phyloP scores from a whole-genome alignment of 1,140 invertebrate species.

The Notospermus geniculatus region DNA sequence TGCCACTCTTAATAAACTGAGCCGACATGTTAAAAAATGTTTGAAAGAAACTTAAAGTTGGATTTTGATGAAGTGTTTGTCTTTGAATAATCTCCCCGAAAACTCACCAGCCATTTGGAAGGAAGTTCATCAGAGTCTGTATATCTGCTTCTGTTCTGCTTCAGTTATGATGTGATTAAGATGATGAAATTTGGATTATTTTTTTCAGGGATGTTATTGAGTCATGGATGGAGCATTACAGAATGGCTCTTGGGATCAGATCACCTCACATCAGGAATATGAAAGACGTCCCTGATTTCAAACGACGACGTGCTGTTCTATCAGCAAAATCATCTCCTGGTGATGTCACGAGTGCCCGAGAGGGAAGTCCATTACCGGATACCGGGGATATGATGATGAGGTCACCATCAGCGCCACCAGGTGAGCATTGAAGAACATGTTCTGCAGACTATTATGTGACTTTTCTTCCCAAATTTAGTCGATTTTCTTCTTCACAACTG shows the following conservation, averaged over 20 bases:
- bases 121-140: neutral
- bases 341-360: too few species aligned
- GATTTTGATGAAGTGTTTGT: too few species aligned
- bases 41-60: too few species aligned
- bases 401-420: too few species aligned
- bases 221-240: constrained; percentile 51
- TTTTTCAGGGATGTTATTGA: constrained; percentile 42
- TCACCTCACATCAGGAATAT: constrained; percentile 34
- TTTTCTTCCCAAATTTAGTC: too few species aligned
- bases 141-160: neutral
- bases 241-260: constrained; percentile 39
- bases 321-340: constrained; percentile 32
- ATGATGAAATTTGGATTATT: neutral
- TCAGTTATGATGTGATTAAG: neutral
- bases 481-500: too few species aligned
- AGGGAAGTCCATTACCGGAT: constrained; percentile 4
- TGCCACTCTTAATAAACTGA: too few species aligned
- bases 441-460: too few species aligned
- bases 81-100: too few species aligned
- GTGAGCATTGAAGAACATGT: too few species aligned
- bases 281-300: constrained; percentile 29
- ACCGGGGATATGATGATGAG: neutral
- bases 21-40: too few species aligned
- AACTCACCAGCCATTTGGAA: too few species aligned
- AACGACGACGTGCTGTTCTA: constrained; percentile 27